Evolutionary conservation across 2,113 vertebrate genomes (phyloP), one percentile per base, ranked within the genome.

Genomic region (Forbesichthys agassizii): DNA sequence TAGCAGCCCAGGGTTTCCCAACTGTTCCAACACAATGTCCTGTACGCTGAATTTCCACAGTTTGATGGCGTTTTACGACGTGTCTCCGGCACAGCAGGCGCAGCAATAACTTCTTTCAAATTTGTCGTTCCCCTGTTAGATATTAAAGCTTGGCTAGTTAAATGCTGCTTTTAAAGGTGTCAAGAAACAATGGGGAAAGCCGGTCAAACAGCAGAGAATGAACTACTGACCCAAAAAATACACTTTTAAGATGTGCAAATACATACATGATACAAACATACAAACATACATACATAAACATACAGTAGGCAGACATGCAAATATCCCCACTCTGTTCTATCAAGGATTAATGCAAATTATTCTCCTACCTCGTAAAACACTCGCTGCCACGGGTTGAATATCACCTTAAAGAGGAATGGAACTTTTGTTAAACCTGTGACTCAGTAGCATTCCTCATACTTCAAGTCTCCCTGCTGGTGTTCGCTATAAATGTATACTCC

Each of bases 61-160:
- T 80, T 89, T 71, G 73, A 36, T 71, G 61, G 62, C 62, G 18
- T 88, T 90, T 86, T 86, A 87, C 33, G 78, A 84, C 78, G 33
- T 33, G 33, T 81, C 76, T 74, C 52, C 71, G 42, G 75, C 78
- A 18, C 84, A 86, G 85, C 69, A 10, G 74, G 88, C 68, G 49
- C 16, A 66, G 62, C 71, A 74, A 80, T 83, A 82, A 84, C 81
- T 76, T 78, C 67, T 79, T 80, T 71, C 73, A 69, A 64, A 79
- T 86, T 81, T 79, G 71, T 52, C 72, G 69, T 66, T 61, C 77
- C 67, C 20, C 61, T 65, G 71, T 81, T 68, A 69, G 59, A 69
- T 74, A 79, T 74, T 68, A 68, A 54, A 73, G 48, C 12, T 5
- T 16, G 61, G 48, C 61, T 63, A 20, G 75, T 63, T 46, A 68